phyloP scores from a whole-genome alignment of 2,797 vertebrate species.

The Microctenopoma stevenorrisi region DNA sequence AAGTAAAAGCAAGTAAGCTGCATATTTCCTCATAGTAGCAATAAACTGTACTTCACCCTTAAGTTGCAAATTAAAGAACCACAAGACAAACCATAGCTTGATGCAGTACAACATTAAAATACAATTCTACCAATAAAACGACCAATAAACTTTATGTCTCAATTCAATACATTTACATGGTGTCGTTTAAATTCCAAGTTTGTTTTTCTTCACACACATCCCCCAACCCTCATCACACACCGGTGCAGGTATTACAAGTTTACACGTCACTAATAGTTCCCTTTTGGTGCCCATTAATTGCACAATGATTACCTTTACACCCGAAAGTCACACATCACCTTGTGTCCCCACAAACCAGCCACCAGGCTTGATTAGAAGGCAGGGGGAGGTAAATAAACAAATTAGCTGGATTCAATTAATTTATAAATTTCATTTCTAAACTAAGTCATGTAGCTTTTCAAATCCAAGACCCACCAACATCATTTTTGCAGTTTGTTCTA shows the following conservation, averaged over 20 bases:
- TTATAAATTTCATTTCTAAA: conserved; percentile 4
- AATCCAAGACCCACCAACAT: neutral
- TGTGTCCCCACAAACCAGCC: conserved; percentile 62
- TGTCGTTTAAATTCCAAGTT: conserved; percentile 59
- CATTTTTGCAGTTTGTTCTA: neutral
- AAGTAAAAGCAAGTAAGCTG: neutral
- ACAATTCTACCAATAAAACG: conserved; percentile 36
- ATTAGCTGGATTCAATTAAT: neutral
- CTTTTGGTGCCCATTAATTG: conserved; percentile 82
- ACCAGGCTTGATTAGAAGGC: neutral
- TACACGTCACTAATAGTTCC: conserved; percentile 75
- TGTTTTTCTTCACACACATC: conserved; percentile 41
- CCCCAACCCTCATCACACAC: conserved; percentile 17
- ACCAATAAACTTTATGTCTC: conserved; percentile 35
- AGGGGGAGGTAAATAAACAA: neutral
- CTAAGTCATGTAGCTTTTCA: neutral
- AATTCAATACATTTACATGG: conserved; percentile 33
- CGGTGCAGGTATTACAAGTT: conserved; percentile 50
- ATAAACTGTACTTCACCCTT: neutral
- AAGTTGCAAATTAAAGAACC: conserved; percentile 15
- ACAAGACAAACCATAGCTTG: conserved; percentile 37
- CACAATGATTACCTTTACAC: conserved; percentile 79
- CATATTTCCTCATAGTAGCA: neutral
- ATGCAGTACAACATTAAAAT: conserved; percentile 58
- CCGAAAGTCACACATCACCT: conserved; percentile 77